These are phyloP conservation scores for Orientallactaga bullata DNA, from an alignment of 2,113 vertebrate genomes.

Conservation along the genomic window DNA sequence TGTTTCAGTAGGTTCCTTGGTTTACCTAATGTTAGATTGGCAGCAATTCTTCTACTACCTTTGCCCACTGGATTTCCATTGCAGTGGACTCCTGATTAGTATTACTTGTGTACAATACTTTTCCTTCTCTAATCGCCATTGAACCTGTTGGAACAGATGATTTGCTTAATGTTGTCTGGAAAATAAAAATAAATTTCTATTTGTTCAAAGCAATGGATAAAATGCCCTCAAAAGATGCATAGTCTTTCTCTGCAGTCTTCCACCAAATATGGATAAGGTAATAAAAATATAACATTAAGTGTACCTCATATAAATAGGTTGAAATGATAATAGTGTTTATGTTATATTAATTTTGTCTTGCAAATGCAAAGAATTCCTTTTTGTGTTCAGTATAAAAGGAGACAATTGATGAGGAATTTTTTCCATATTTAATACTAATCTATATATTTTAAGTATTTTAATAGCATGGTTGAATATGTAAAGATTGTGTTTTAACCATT, in stretches of 20 bases:
- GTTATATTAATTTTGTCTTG: conserved; percentile 2
- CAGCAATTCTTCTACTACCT: not conserved
- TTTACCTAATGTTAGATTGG: not conserved
- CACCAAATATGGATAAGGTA: not conserved
- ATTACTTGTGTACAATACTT: not conserved
- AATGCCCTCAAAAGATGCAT: not conserved
- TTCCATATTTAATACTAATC: not conserved
- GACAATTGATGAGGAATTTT: not conserved
- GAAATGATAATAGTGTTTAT: not conserved
- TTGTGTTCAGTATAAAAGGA: not conserved
- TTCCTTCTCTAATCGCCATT: not conserved
- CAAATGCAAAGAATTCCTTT: not conserved
- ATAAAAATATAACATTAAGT: conserved; percentile 1
- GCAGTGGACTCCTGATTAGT: not conserved
- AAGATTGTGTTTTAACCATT: not conserved
- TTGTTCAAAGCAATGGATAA: not conserved
- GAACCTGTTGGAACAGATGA: not conserved
- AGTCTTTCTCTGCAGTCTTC: not conserved
- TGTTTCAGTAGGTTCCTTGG: conserved; percentile 45
- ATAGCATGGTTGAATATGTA: not conserved
- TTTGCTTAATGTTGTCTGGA: conserved; percentile 10
- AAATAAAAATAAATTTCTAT: conserved; percentile 37
- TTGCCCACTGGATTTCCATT: not conserved
- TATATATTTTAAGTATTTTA: conserved; percentile 50
- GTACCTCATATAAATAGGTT: not conserved